Percentiles rank a stretch among this genome's conserved stretches.
Conservation (phyloP, 2,888 invertebrate species). For the Spodoptera littoralis region DNA sequence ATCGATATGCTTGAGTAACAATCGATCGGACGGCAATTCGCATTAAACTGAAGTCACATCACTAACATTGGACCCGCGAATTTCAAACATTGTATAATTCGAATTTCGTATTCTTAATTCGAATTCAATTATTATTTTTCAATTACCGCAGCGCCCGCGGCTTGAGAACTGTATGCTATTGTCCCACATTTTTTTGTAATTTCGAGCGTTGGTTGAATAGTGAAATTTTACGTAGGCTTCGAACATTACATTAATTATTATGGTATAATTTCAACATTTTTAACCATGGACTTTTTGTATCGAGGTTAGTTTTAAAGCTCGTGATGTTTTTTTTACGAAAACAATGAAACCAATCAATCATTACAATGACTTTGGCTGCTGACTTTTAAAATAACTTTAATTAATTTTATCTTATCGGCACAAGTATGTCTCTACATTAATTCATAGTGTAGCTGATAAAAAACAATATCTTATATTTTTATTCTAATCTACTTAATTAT, state of each 20-base stretch:
- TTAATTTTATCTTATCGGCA: constrained; percentile 44
- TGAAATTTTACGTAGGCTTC: constrained; percentile 59
- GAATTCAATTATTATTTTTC: constrained; percentile 85
- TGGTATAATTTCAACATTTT: constrained; percentile 40
- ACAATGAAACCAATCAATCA: constrained; percentile 46
- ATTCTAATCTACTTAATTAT: constrained; percentile 61
- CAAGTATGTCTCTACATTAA: constrained; percentile 45
- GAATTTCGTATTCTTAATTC: constrained; percentile 84
- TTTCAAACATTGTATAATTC: constrained; percentile 84
- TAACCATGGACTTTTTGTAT: constrained; percentile 24
- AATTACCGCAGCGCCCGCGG: constrained; percentile 79
- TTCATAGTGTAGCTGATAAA: constrained; percentile 47
- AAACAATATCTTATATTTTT: constrained; percentile 51
- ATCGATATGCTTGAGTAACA: constrained; percentile 15
- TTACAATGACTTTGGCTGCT: constrained; percentile 27
- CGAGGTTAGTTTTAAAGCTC: constrained; percentile 13
- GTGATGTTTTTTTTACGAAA: constrained; percentile 28
- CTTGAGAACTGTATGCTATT: constrained; percentile 68
- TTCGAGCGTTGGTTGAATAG: constrained; percentile 57
- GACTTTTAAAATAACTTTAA: constrained; percentile 39
- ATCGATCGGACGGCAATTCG: constrained; percentile 12
- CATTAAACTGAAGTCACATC: constrained; percentile 19
- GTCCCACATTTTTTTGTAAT: constrained; percentile 72
- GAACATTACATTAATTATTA: constrained; percentile 55
- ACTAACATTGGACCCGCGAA: constrained; percentile 68